Conservation (phyloP, 2,113 vertebrate species). For the Lutjanus erythropterus region DNA sequence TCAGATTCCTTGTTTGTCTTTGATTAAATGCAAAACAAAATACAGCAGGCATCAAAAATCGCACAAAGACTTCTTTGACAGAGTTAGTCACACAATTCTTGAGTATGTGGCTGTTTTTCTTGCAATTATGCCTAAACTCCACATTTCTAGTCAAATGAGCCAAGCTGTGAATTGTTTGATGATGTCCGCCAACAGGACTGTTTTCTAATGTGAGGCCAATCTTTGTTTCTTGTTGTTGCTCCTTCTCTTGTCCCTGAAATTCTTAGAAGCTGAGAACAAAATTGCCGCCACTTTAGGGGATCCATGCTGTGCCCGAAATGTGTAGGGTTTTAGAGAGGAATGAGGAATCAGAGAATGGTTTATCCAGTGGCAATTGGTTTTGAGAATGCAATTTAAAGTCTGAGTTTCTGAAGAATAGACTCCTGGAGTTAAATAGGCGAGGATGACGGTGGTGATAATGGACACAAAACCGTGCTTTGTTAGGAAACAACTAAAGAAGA, state of each 20-base stretch:
- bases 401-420: not conserved
- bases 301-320: slow-evolving; percentile 22
- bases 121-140: not conserved
- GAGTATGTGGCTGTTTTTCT: not conserved
- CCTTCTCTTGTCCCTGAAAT: not conserved
- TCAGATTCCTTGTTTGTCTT: not conserved
- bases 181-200: not conserved
- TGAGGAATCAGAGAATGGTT: not conserved
- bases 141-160: slow-evolving; percentile 2
- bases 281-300: not conserved
- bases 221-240: not conserved
- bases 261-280: not conserved
- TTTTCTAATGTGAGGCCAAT: not conserved
- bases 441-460: not conserved
- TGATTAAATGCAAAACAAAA: not conserved
- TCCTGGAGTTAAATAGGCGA: not conserved
- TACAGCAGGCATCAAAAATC: not conserved
- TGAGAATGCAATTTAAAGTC: not conserved
- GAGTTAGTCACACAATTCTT: not conserved
- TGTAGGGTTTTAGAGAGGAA: slow-evolving; percentile 1
- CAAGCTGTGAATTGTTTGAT: slow-evolving; percentile 27
- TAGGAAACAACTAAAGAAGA: not conserved
- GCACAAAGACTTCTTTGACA: not conserved
- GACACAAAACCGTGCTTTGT: not conserved
- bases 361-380: not conserved